A percentile compares a stretch with the other conserved stretches of the same genome.
These are phyloP conservation scores for Ophion slaviceki DNA, from an alignment of 2,888 invertebrate genomes.

Conservation along the genomic window DNA sequence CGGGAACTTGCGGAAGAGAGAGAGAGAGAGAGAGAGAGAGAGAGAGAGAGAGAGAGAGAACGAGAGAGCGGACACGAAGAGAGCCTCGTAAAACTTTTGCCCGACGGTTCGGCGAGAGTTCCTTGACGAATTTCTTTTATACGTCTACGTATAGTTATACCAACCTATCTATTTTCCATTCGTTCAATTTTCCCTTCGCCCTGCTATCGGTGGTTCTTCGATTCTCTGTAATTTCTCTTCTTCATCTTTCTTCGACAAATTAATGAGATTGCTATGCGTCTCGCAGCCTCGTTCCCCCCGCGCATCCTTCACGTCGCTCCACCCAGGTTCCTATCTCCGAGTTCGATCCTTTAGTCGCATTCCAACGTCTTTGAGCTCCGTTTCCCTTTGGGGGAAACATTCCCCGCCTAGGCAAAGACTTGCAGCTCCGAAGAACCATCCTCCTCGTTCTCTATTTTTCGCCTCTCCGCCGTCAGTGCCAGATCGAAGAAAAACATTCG, in stretches of 20 bases:
- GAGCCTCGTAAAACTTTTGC: conserved; percentile 39
- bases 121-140: conserved; percentile 44
- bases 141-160: conserved; percentile 1
- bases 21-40: background rate
- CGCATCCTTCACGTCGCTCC: conserved; percentile 27
- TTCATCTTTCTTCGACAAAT: conserved; percentile 72
- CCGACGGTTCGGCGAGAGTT: conserved; percentile 1
- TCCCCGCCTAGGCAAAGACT: conserved; percentile 38
- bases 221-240: conserved; percentile 46
- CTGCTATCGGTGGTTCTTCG: conserved; percentile 34
- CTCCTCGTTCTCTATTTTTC: conserved; percentile 11
- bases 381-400: conserved; percentile 37
- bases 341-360: conserved; percentile 45
- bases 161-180: conserved; percentile 43
- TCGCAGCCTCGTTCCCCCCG: conserved; percentile 24
- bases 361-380: conserved; percentile 29
- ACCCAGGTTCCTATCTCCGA: conserved; percentile 15
- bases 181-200: conserved; percentile 47
- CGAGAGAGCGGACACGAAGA: background rate
- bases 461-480: conserved; percentile 19
- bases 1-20: conserved; percentile 41
- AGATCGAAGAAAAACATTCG: conserved; percentile 65
- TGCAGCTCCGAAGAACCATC: background rate
- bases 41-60: conserved; percentile 1
- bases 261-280: conserved; percentile 75